Evolutionary conservation across 2,113 vertebrate species (phyloP).

Genomic region (Paracanthobrama guichenoti): DNA sequence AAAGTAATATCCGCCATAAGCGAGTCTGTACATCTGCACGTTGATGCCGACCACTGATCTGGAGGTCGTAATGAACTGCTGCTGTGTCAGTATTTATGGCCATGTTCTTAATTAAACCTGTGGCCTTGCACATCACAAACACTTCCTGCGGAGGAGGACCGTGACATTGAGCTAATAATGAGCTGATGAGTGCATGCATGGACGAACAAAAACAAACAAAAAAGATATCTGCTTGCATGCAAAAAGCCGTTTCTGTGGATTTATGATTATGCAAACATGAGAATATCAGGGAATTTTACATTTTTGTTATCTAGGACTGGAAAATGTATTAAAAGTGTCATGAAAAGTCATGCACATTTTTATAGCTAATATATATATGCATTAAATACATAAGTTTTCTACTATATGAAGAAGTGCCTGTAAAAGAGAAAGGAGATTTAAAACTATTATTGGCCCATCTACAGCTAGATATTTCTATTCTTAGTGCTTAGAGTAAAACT

Average conservation of each 20-base stretch:
- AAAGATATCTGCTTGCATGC: not conserved
- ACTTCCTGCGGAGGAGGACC: not conserved
- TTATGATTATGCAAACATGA: not conserved
- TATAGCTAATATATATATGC: not conserved
- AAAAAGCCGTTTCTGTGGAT: not conserved
- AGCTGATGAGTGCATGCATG: not conserved
- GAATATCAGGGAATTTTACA: not conserved
- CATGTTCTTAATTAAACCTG: constrained; percentile 33
- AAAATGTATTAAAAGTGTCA: not conserved
- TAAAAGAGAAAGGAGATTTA: not conserved
- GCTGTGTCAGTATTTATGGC: constrained; percentile 31
- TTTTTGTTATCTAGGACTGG: not conserved
- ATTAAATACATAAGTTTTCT: not conserved
- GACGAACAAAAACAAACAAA: not conserved
- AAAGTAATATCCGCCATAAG: not conserved
- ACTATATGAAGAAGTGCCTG: not conserved
- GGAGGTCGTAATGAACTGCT: not conserved
- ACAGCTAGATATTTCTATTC: no score
- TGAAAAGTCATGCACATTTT: not conserved
- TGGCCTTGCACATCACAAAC: not conserved
- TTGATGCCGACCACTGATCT: constrained; percentile 18
- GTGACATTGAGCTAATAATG: not conserved
- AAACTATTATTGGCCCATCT: not conserved
- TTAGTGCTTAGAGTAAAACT: not conserved
- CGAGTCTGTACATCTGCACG: not conserved